Conservation (phyloP, 2,888 invertebrate genomes). For the Cryptophagus acutangulus region DNA sequence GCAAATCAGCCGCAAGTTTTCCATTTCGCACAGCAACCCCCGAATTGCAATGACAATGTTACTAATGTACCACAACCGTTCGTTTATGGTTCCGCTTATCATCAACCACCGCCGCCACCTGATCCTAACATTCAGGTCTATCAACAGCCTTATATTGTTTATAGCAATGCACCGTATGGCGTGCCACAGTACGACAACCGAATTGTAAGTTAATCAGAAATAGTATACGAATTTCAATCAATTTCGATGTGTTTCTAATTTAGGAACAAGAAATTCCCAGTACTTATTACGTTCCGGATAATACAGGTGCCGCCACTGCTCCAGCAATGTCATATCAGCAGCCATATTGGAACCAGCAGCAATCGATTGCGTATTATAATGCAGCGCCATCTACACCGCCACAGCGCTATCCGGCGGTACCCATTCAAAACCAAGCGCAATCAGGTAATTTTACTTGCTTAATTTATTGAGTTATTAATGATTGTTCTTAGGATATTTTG, state of each 20-base stretch:
- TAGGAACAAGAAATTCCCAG: conserved; percentile 39
- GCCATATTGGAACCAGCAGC: conserved; percentile 40
- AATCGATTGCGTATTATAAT: conserved; percentile 36
- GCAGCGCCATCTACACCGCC: conserved; percentile 10
- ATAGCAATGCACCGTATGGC: conserved; percentile 38
- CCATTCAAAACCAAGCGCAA: conserved; percentile 25
- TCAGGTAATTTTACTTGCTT: conserved; percentile 15
- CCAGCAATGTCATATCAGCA: conserved; percentile 27
- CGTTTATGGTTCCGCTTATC: conserved; percentile 23
- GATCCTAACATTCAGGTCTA: conserved; percentile 28
- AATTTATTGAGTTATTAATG: conserved; percentile 6
- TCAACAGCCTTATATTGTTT: conserved; percentile 42
- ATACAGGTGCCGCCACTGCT: conserved; percentile 17
- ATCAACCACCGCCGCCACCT: conserved; percentile 19
- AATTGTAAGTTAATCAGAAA: conserved; percentile 1
- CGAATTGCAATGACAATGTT: conserved; percentile 1
- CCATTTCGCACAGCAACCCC: background rate
- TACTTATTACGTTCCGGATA: conserved; percentile 36
- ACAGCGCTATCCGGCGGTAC: conserved; percentile 30
- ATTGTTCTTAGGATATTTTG: conserved; percentile 13
- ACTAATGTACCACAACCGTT: conserved; percentile 13
- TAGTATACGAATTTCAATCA: conserved; percentile 5
- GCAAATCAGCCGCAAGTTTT: conserved; percentile 5
- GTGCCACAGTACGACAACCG: conserved; percentile 40
- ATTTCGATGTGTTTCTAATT: conserved; percentile 14